Evolutionary conservation across 64 coral and sea anemone genomes (phyloP).

Genomic region (Exaiptasia diaphana): DNA sequence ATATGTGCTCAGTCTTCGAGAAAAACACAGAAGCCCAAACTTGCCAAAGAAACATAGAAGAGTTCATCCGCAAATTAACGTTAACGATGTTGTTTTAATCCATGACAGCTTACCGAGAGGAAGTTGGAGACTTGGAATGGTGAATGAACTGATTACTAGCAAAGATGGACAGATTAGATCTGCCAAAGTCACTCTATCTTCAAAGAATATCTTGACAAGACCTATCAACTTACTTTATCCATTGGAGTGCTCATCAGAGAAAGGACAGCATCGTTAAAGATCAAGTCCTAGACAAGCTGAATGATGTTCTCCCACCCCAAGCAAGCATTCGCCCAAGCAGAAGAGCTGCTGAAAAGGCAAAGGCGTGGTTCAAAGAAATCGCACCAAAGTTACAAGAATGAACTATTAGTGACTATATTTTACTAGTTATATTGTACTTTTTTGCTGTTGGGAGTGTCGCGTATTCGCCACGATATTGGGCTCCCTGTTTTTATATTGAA

Average conservation of each 20-base stretch:
- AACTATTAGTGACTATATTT: background rate
- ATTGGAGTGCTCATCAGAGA: background rate
- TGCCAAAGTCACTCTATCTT: background rate
- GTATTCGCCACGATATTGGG: too few relatives aligned
- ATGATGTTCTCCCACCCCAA: constrained; percentile 15
- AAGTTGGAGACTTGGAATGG: constrained; percentile 24
- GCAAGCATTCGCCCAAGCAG: background rate
- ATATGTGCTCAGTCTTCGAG: constrained; percentile 25
- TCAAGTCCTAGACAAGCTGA: background rate
- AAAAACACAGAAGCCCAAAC: constrained; percentile 21
- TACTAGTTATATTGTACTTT: too few relatives aligned
- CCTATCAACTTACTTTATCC: constrained; percentile 8
- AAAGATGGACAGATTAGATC: constrained; percentile 14
- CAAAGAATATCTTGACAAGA: constrained; percentile 10
- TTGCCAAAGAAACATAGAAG: background rate
- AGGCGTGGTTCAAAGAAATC: background rate
- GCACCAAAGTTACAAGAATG: background rate
- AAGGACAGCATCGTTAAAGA: background rate
- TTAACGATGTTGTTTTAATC: background rate
- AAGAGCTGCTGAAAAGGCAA: background rate
- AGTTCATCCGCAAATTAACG: background rate
- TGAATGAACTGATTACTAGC: constrained; percentile 13
- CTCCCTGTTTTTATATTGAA: too few relatives aligned
- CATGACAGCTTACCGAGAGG: constrained; percentile 18
- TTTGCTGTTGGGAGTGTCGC: too few relatives aligned